Conservation (phyloP, 35 echinoderm and acorn worm species). For the Chiridota heheva region DNA sequence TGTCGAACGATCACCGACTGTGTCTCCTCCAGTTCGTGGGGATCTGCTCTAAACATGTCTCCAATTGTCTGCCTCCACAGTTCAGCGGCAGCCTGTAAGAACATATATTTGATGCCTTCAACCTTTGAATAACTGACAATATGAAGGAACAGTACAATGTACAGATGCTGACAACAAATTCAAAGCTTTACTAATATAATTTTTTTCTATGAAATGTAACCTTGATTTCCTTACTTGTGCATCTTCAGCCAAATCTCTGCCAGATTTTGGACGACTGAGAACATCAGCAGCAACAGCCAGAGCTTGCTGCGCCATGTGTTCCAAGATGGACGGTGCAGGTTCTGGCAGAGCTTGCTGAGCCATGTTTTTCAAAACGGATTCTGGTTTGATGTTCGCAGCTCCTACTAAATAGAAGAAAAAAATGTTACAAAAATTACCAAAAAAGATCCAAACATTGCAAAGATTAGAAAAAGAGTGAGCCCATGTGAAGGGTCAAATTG, state of each 20-base stretch:
- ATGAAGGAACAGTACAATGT: too few relatives aligned
- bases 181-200: too few relatives aligned
- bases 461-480: not conserved
- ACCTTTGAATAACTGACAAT: too few relatives aligned
- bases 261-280: conserved; percentile 72
- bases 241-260: conserved; percentile 84
- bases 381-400: not conserved
- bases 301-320: conserved; percentile 71
- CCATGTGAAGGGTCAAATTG: too few relatives aligned
- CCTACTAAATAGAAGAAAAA: not conserved
- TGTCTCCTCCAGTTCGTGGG: conserved; percentile 39
- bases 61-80: conserved; percentile 70
- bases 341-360: too few relatives aligned
- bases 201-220: too few relatives aligned
- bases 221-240: conserved; percentile 53
- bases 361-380: not conserved
- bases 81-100: conserved; percentile 71
- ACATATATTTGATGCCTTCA: too few relatives aligned
- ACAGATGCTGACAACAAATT: too few relatives aligned
- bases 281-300: conserved; percentile 62
- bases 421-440: too few relatives aligned
- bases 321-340: conserved; percentile 51
- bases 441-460: not conserved
- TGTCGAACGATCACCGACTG: conserved; percentile 41
- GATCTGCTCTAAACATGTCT: conserved; percentile 42